A percentile compares a stretch with the other conserved stretches of the same genome.
Conservation (phyloP, 1,140 invertebrate genomes). For the Megalonaias nervosa region DNA sequence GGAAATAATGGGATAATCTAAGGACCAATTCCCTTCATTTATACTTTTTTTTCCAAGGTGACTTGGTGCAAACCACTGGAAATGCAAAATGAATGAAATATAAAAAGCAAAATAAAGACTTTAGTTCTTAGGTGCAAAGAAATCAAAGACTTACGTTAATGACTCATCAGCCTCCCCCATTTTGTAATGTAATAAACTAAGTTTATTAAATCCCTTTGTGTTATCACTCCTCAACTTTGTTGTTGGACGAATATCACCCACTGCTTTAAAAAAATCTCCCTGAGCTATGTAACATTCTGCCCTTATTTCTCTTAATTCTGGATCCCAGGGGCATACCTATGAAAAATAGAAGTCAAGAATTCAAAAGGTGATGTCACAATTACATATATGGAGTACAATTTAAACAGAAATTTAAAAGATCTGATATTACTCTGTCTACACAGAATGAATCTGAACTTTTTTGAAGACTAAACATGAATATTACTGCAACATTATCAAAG, state of each 20-base stretch:
- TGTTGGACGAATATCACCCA: slow-evolving; percentile 90
- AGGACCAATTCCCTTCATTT: neutral
- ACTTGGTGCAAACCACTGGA: neutral
- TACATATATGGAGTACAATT: neutral
- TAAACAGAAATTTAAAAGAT: neutral
- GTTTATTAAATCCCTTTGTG: slow-evolving; percentile 88
- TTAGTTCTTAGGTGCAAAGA: neutral
- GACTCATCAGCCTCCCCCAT: slow-evolving; percentile 93
- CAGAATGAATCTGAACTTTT: neutral
- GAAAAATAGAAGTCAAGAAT: slow-evolving; percentile 35
- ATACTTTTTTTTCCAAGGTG: neutral
- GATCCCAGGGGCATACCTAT: slow-evolving; percentile 88
- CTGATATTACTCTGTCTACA: neutral
- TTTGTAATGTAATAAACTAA: slow-evolving; percentile 89
- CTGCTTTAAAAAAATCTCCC: slow-evolving; percentile 89
- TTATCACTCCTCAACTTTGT: slow-evolving; percentile 94
- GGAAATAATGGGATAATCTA: neutral
- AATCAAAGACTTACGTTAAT: slow-evolving; percentile 79
- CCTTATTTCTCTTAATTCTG: slow-evolving; percentile 85
- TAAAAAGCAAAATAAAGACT: neutral
- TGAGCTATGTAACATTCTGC: slow-evolving; percentile 86
- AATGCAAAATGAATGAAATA: neutral
- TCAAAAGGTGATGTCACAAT: neutral
- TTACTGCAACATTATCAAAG: too few species aligned
- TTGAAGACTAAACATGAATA: too few species aligned